Base-by-base conservation (phyloP, 2,888 invertebrate genomes). In the Drosophila limbata region DNA sequence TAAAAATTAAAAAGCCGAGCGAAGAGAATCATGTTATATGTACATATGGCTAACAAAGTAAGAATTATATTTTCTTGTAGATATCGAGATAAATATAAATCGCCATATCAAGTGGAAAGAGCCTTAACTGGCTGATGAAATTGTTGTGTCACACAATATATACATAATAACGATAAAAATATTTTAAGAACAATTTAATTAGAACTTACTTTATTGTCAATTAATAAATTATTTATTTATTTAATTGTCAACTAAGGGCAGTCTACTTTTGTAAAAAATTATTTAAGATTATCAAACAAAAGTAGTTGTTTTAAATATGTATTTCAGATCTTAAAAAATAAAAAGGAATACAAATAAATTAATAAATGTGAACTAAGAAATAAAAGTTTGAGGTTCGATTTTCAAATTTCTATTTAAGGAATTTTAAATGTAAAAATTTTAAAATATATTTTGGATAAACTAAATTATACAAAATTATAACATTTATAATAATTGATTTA, bases 41-140 rank as follows among this genome's bases (percentile, higher is more conserved):
- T n/a, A 25, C 25, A 25, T 28, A 37, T 56, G 62, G 47, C 33
- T 25, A 66, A 75, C 37, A 70, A 72, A 62, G 56, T 53, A 50
- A 45, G 40, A 45, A 47, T 9, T 31, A 51, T 65, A 50, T 40
- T 44, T 25, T 21, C 2, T 59, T 59, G 13, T 21, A 17, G 19
- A 21, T 51, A 67, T 59, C 35, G 6, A 31, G 39, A 62, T 21
- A 21, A 17, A 62, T 21, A 21, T 17, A 47, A 35, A 67, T 52
- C 52, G 65, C 28, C 35, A 35, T 19, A 19, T 42, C 31, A 28
- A 37, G 3, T 31, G 31, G 42, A 40, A 13, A 40, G n/a, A 31
- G 13, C 19, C 13, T 31, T 33, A 31, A 53, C 52, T 53, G 39
- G 8, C 13, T 50, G 11, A 50, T 33, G 33, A 37, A 37, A 37